phyloP scores from a whole-genome alignment of 2,797 vertebrate genomes.

The Melanotaenia parkinsoni region DNA sequence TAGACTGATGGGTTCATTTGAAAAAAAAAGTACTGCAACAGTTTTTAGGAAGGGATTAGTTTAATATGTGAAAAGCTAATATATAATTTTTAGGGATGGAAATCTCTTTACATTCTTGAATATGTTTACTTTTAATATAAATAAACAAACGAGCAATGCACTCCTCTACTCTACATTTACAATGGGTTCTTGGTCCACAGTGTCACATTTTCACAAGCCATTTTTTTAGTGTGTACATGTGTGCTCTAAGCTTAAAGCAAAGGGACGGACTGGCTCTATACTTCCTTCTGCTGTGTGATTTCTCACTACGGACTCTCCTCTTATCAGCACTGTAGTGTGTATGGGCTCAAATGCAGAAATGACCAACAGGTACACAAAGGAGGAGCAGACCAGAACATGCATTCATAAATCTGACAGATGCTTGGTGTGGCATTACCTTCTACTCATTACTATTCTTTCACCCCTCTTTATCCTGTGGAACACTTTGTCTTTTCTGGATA shows the following conservation, averaged over 20 bases:
- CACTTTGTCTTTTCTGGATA: constrained; percentile 49
- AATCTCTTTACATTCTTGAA: not conserved
- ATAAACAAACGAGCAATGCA: no score
- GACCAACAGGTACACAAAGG: constrained; percentile 51
- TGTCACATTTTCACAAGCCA: not conserved
- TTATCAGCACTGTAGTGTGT: constrained; percentile 59
- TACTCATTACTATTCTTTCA: constrained; percentile 74
- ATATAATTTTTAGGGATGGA: not conserved
- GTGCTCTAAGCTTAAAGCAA: constrained; percentile 36
- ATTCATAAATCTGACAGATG: constrained; percentile 74
- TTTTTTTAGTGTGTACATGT: not conserved
- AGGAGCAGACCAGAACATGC: constrained; percentile 46
- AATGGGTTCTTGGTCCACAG: not conserved
- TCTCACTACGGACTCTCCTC: constrained; percentile 65
- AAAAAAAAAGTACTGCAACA: not conserved
- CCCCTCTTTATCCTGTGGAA: constrained; percentile 62
- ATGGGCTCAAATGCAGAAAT: constrained; percentile 35
- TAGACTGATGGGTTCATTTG: not conserved
- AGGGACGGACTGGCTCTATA: constrained; percentile 37
- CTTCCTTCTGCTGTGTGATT: constrained; percentile 43
- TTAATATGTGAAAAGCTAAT: not conserved
- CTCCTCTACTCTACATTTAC: not conserved
- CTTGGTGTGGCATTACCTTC: constrained; percentile 74
- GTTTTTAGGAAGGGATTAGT: not conserved
- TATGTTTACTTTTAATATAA: not conserved